Evolutionary conservation across 2,797 vertebrate species (phyloP), one percentile per base, ranked within the genome.

Genomic region (Melanotaenia maccullochi): DNA sequence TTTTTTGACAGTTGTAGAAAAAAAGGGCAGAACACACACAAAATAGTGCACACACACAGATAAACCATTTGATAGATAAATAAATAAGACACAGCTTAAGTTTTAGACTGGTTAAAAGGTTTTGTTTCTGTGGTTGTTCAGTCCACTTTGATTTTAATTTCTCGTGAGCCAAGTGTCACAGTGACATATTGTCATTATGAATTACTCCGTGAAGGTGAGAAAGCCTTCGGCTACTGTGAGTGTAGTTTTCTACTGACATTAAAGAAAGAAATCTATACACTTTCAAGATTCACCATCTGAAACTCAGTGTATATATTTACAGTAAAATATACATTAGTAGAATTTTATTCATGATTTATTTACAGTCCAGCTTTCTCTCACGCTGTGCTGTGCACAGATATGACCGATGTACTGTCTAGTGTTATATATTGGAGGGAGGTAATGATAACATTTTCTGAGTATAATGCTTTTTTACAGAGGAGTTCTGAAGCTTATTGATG

Each of bases 391-490:
- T 78, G 70, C 76, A 66, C 54, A 82, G 44, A 77, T 65, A 70
- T 55, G 63, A 56, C 67, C 84, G 82, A 88, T 81, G 76, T 32
- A 87, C 51, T 68, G 44, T 49, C 73, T 66, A 52, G 40, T 56
- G 60, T 71, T 71, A 66, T 85, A 86, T 82, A 78, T 91, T 78
- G 76, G 82, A 74, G 69, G 76, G 82, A 74, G 71, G 81, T 87
- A 93, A 91, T 88, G 83, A 90, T 90, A 92, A 90, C 89, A 92
- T 93, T 93, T 49, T 94, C 91, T 91, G 88, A 91, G 85, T 25
- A 24, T 85, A 84, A 86, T 91, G 83, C 83, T 82, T 89, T 90
- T 85, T 88, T 84, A 87, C 90, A 89, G 75, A 89, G 76, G 69
- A 80, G 68, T 35, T 54, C 73, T 88, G 77, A 87, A 78, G 69